phyloP scores from a whole-genome alignment of 2,797 vertebrate species.

The Ptychadena robeensis region DNA sequence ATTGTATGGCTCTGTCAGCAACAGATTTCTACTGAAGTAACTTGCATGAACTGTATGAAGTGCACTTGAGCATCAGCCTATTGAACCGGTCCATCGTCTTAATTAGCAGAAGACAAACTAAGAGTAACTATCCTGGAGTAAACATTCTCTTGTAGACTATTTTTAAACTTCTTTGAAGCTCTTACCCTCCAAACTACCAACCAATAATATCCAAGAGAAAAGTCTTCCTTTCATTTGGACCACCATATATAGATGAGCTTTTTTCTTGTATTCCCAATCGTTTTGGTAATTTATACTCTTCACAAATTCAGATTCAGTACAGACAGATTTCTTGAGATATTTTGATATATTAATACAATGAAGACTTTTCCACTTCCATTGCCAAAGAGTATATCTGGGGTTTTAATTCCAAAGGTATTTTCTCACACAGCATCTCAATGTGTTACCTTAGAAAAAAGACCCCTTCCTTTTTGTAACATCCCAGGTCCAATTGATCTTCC shows the following conservation, averaged over 20 bases:
- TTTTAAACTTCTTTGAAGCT: slow-evolving; percentile 30
- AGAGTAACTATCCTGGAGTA: slow-evolving; percentile 23
- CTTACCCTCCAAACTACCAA: slow-evolving; percentile 11
- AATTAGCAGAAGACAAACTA: slow-evolving; percentile 36
- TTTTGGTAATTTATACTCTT: neutral
- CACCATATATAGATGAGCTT: slow-evolving; percentile 20
- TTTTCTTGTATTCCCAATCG: neutral
- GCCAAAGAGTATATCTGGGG: neutral
- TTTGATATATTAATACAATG: no score
- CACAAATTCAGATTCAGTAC: no score
- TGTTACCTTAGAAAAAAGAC: slow-evolving; percentile 23
- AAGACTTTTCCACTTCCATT: slow-evolving; percentile 12
- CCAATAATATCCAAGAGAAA: slow-evolving; percentile 34
- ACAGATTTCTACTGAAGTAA: neutral
- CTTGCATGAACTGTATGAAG: slow-evolving; percentile 1
- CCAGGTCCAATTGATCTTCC: slow-evolving; percentile 54
- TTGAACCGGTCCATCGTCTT: slow-evolving; percentile 41
- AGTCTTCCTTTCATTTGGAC: slow-evolving; percentile 2
- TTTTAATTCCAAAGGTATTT: neutral
- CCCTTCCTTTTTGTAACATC: slow-evolving; percentile 37
- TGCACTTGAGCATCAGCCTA: slow-evolving; percentile 44
- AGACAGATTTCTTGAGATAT: no score
- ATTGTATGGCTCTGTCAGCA: slow-evolving; percentile 1
- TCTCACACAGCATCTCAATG: slow-evolving; percentile 38
- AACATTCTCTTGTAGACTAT: neutral